Base-by-base conservation (phyloP, 2,797 vertebrate species). In the Fratercula arctica region DNA sequence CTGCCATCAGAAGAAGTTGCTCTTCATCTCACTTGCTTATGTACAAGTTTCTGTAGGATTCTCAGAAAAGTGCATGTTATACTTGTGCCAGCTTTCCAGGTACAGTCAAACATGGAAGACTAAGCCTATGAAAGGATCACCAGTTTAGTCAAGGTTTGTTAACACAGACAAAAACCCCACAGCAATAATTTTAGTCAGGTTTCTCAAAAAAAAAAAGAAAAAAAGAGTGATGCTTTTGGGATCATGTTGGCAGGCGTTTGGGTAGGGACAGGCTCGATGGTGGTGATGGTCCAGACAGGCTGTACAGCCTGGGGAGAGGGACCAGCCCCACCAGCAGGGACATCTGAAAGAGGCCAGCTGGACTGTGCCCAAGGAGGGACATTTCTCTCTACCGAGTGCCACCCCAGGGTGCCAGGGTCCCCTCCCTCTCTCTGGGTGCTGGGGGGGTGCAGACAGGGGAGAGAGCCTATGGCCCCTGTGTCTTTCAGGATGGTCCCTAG, bases 251-350 rank as follows among this genome's bases (percentile, higher is more conserved):
- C 10, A 50, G 21, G 16, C 3, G 10, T 68, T 82, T 3, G 4
- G 24, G 45, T 26, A 26, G 53, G 43, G 48, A 77, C 0, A 3
- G 61, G 28, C 46, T 87, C 0, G 0, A 37, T 41, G 5, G 6
- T 2, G 2, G 26, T 73, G 74, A 26, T 0, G 2, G 45, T 61
- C 60, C 67, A 87, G 39, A 9, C 14, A 37, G n/a, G 15, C 17
- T 72, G 33, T n/a, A 25, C 13, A 74, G 69, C 11, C 13, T 26
- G 18, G 20, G 29, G 35, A 84, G 64, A 69, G 56, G 28, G 43
- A 70, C 16, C 4, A 5, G 41, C 37, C 7, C n/a, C 2, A 1
- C 19, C 33, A n/a, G 35, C 31, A 20, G 3, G 41, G 61, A 12
- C 48, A 10, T 24, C 54, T 86, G 48, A 33, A 37, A 31, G 12